Evolutionary conservation across 2,113 vertebrate species (phyloP).

Genomic region (Athene noctua): DNA sequence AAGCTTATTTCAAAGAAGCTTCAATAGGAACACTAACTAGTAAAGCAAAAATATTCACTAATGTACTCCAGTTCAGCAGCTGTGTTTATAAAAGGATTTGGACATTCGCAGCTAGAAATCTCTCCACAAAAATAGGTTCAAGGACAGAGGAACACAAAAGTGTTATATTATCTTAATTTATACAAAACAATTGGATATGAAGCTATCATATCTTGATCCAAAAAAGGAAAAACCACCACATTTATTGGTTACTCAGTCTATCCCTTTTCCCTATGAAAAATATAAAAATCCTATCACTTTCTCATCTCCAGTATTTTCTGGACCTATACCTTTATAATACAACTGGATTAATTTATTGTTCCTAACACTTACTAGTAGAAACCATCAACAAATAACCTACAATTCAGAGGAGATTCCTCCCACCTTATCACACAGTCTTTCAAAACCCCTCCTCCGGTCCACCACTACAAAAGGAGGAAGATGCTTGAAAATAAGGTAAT

Average conservation of each 20-base stretch:
- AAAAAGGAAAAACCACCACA: rapidly evolving
- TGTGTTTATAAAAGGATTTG: neutral
- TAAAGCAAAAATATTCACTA: neutral
- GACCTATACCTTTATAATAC: neutral
- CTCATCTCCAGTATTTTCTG: neutral
- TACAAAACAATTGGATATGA: neutral
- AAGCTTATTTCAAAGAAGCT: neutral
- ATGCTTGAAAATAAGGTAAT: neutral
- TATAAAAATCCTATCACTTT: neutral
- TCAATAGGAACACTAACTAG: neutral
- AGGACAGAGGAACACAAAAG: neutral
- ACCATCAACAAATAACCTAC: neutral
- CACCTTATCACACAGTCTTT: neutral
- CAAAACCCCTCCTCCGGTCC: neutral
- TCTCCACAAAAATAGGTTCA: neutral
- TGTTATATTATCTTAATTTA: neutral
- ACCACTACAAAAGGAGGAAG: neutral
- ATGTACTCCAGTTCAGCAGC: neutral
- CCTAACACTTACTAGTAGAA: neutral
- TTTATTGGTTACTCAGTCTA: neutral
- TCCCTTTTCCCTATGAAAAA: neutral
- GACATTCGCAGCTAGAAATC: neutral
- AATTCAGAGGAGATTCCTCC: neutral
- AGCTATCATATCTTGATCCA: neutral
- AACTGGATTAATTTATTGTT: neutral